A percentile compares a stretch with the other conserved stretches of the same genome.
Conservation (phyloP, 2,113 vertebrate species). For the Etheostoma spectabile region DNA sequence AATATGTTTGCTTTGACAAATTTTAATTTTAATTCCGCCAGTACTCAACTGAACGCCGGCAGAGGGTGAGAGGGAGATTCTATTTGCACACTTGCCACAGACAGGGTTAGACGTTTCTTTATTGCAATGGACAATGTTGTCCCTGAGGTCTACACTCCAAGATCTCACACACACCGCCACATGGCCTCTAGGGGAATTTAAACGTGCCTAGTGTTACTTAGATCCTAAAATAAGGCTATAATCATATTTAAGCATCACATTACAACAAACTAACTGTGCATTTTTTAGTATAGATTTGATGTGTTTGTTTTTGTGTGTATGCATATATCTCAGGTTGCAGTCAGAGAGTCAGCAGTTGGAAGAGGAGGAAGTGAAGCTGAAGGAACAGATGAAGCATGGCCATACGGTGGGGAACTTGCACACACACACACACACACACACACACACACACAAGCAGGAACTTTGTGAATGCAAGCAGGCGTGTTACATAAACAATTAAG, state of each 20-base stretch:
- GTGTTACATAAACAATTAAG: constrained; percentile 53
- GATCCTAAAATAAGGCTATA: not conserved
- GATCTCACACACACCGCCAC: constrained; percentile 2
- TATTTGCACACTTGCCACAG: not conserved
- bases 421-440: constrained; percentile 10
- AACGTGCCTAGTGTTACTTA: not conserved
- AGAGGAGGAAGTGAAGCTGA: constrained; percentile 60
- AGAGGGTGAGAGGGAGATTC: not conserved
- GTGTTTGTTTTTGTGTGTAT: constrained; percentile 13
- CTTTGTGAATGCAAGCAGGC: constrained; percentile 44
- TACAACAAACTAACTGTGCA: not conserved
- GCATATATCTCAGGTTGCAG: constrained; percentile 63
- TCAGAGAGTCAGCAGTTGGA: constrained; percentile 60
- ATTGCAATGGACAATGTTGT: constrained; percentile 24
- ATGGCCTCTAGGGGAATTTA: constrained; percentile 8
- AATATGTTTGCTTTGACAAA: constrained; percentile 30
- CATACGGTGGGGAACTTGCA: constrained; percentile 55
- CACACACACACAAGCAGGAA: constrained; percentile 25
- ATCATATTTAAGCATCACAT: not conserved
- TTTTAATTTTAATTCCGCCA: constrained; percentile 2
- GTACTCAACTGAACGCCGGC: not conserved
- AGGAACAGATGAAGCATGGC: constrained; percentile 59
- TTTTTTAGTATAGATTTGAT: not conserved
- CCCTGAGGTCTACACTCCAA: constrained; percentile 4
- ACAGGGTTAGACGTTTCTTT: not conserved